A percentile compares a stretch with the other conserved stretches of the same genome.
Evolutionary conservation across 2,888 invertebrate species (phyloP).

Genomic region (Patella depressa): DNA sequence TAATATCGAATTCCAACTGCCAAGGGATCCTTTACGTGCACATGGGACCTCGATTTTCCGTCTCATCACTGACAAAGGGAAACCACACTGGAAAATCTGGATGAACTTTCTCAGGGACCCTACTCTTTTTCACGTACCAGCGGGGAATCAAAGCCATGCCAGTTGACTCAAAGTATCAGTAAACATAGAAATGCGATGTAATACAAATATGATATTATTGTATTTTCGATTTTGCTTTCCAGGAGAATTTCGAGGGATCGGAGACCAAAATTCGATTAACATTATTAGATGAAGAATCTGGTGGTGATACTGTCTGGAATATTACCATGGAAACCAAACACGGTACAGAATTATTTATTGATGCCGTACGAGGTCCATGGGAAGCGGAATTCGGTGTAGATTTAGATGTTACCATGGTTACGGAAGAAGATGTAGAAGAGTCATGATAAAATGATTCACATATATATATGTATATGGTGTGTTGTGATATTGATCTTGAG

Average conservation of each 20-base stretch:
- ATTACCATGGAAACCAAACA: slow-evolving; percentile 55
- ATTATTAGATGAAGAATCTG: slow-evolving; percentile 59
- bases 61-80: too few species aligned
- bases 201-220: not conserved
- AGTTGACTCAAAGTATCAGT: too few species aligned
- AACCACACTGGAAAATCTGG: too few species aligned
- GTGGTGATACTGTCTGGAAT: slow-evolving; percentile 54
- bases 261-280: slow-evolving; percentile 44
- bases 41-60: too few species aligned
- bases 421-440: slow-evolving; percentile 16
- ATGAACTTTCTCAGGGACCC: too few species aligned
- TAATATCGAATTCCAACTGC: too few species aligned
- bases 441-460: not conserved
- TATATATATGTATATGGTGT: too few species aligned
- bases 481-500: too few species aligned
- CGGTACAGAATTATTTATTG: slow-evolving; percentile 52
- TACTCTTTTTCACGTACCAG: too few species aligned
- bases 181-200: not conserved
- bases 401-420: slow-evolving; percentile 47
- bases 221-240: slow-evolving; percentile 22
- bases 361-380: slow-evolving; percentile 61
- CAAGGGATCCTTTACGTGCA: too few species aligned
- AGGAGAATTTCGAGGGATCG: slow-evolving; percentile 51
- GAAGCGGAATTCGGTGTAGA: slow-evolving; percentile 62
- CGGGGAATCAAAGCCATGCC: too few species aligned